phyloP scores from a whole-genome alignment of 2,113 vertebrate genomes.

The Saccopteryx bilineata region DNA sequence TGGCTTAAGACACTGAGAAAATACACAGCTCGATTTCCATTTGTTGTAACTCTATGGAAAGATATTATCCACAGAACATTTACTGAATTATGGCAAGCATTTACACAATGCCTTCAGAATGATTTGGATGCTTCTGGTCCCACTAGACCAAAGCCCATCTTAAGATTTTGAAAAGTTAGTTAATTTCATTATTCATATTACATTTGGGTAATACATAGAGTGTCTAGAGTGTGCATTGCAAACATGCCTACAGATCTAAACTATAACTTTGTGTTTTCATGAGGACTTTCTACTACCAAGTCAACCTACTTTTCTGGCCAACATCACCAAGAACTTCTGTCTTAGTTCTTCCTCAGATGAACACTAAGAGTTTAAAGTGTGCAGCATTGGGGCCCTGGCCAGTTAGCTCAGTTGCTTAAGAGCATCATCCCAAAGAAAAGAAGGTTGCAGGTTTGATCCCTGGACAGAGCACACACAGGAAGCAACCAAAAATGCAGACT shows the following conservation, averaged over 20 bases:
- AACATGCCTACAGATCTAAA: background rate
- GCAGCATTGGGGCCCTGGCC: background rate
- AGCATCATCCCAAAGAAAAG: too few species aligned
- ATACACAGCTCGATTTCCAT: slow-evolving; percentile 53
- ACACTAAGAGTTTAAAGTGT: background rate
- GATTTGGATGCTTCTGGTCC: background rate
- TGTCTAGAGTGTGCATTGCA: background rate
- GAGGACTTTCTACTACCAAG: background rate
- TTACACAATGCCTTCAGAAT: background rate
- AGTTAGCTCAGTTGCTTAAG: too few species aligned
- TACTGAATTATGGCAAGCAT: background rate
- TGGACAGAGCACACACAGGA: too few species aligned
- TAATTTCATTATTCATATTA: background rate
- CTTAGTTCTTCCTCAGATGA: background rate
- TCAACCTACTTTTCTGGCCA: background rate
- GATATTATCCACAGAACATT: slow-evolving; percentile 65
- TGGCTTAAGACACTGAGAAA: slow-evolving; percentile 39
- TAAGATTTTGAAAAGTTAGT: slow-evolving; percentile 40
- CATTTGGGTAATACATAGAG: background rate
- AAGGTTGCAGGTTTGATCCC: too few species aligned
- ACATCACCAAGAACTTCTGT: background rate
- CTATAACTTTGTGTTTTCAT: background rate
- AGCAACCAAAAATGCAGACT: too few species aligned
- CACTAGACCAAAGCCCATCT: background rate
- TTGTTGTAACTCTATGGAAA: slow-evolving; percentile 35